phyloP scores from a whole-genome alignment of 2,888 invertebrate genomes.

The Prosapia bicincta region DNA sequence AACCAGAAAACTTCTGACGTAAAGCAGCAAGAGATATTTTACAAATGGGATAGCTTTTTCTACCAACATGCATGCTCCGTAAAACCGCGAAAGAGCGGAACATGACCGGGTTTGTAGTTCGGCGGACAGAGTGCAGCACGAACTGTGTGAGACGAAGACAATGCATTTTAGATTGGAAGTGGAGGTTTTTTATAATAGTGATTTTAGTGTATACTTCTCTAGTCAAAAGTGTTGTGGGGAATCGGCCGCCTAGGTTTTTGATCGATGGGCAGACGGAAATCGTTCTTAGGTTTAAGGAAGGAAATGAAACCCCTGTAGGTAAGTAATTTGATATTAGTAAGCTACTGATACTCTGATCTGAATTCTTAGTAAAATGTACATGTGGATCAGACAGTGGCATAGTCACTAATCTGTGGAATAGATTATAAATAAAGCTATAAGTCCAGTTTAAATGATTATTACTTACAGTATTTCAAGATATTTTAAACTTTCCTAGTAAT shows the following conservation, averaged over 20 bases:
- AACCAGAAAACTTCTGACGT: background rate
- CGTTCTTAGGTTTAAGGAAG: constrained; percentile 84
- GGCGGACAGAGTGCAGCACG: background rate
- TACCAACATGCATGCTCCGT: background rate
- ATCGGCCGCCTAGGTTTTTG: constrained; percentile 82
- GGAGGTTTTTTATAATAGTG: constrained; percentile 13
- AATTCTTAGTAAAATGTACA: too few species aligned
- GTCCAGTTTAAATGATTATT: too few species aligned
- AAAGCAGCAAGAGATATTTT: background rate
- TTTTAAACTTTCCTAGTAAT: too few species aligned
- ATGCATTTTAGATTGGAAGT: constrained; percentile 11
- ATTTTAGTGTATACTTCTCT: constrained; percentile 13
- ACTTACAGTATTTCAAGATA: too few species aligned
- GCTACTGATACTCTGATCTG: too few species aligned
- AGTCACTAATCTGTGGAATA: too few species aligned
- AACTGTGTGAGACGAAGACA: background rate
- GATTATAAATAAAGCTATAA: too few species aligned
- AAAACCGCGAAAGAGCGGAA: background rate
- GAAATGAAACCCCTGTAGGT: constrained; percentile 81
- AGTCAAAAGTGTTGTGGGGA: constrained; percentile 44
- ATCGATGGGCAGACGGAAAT: constrained; percentile 89
- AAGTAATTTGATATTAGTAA: too few species aligned
- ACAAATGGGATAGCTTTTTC: background rate
- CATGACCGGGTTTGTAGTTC: constrained; percentile 1
- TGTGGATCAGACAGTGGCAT: too few species aligned